phyloP scores from a whole-genome alignment of 1,140 invertebrate genomes.

The Pachyrhynchus sulphureomaculatus region DNA sequence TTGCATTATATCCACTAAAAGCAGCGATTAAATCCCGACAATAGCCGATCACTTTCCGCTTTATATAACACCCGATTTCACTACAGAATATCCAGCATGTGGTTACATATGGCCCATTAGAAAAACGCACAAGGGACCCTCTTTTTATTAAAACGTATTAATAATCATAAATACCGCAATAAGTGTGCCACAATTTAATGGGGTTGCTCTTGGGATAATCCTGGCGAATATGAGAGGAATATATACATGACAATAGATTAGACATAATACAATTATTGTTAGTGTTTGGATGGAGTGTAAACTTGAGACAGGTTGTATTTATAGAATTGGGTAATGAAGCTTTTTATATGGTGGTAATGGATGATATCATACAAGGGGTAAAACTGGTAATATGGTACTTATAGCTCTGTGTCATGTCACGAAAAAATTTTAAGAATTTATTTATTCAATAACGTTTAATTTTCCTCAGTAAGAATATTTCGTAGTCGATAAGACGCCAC shows the following conservation, averaged over 20 bases:
- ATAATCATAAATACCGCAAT: constrained; percentile 30
- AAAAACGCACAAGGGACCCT: neutral
- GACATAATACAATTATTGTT: constrained; percentile 20
- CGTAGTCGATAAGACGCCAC: no score
- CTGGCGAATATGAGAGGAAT: neutral
- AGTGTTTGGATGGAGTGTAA: constrained; percentile 7
- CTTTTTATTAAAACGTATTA: constrained; percentile 19
- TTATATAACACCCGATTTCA: no score
- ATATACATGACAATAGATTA: constrained; percentile 29
- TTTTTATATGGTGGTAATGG: no score
- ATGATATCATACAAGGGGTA: no score
- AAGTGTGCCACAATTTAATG: constrained; percentile 6
- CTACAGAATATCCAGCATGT: neutral
- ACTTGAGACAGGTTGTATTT: constrained; percentile 21
- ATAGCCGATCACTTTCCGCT: constrained; percentile 4
- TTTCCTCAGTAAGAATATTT: no score
- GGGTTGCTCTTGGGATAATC: constrained; percentile 13
- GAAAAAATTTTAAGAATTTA: no score
- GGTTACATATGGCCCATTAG: constrained; percentile 4
- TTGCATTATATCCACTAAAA: no score
- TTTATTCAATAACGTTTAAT: no score
- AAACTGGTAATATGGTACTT: no score
- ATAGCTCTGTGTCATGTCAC: no score
- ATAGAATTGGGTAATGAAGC: neutral
- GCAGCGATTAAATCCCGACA: neutral